phyloP scores from a whole-genome alignment of 2,888 invertebrate species.

The Serrognathus titanus region DNA sequence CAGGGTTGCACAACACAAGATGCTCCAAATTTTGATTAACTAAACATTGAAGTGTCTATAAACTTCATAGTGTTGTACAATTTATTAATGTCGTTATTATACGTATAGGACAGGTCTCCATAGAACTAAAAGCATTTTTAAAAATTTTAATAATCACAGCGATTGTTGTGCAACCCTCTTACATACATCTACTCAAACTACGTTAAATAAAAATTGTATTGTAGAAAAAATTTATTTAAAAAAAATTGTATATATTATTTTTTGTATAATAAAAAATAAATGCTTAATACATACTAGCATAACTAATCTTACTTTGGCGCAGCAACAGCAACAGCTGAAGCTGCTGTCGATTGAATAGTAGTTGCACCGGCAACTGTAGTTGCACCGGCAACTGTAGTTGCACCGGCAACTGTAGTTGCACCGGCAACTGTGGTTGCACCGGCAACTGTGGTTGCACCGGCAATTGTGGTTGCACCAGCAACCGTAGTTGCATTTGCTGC shows the following conservation, averaged over 20 bases:
- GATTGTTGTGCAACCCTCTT: constrained; percentile 16
- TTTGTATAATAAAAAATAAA: not conserved
- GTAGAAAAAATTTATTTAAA: constrained; percentile 2
- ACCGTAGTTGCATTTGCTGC: too few species aligned
- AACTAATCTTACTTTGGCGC: too few species aligned
- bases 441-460: not conserved
- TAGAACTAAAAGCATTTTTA: not conserved
- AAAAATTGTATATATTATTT: not conserved
- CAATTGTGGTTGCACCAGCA: too few species aligned
- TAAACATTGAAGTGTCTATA: constrained; percentile 4
- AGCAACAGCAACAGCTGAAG: too few species aligned
- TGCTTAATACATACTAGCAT: not conserved
- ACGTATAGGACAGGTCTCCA: constrained; percentile 14
- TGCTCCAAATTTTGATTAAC: constrained; percentile 5
- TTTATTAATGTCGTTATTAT: not conserved
- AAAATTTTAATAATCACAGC: too few species aligned
- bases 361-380: too few species aligned
- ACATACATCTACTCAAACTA: too few species aligned
- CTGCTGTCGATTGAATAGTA: too few species aligned
- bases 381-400: too few species aligned
- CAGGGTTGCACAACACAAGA: constrained; percentile 15
- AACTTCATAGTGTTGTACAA: not conserved
- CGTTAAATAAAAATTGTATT: not conserved
- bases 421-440: not conserved
- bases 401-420: too few species aligned